Base-by-base conservation (phyloP, 64 coral and sea anemone species). In the Stichodactyla mertensii region DNA sequence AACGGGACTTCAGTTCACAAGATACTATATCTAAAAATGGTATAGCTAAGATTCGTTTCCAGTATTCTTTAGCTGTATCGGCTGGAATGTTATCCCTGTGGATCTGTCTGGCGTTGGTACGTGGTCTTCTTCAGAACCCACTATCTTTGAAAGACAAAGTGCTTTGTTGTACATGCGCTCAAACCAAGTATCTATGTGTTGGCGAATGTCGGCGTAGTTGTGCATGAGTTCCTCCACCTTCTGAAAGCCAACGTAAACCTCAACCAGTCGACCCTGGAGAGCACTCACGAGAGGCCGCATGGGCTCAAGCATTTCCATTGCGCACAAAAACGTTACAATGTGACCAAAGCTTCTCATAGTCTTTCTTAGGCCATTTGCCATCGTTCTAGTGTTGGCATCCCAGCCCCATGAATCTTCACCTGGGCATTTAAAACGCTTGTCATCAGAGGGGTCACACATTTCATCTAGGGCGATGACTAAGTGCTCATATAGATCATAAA, bases 141-240 rank as follows among this genome's bases (percentile, higher is more conserved):
- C 81, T 23, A 27, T 5, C 13, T 54, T 4, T 70, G 64, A 70
- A 79, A 79, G 77, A 53, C 77, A 79, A 2, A 83, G 81, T 55
- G 19, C 81, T 83, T 83, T 57, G 81, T 18, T 57, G 81, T 83
- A 83, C 52, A 83, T 83, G n/a, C 31, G 51, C 55, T 83, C 52
- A 57, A 55, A 83, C 81, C 81, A 83, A 83, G 55, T 26, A 83
- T 83, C 52, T 83, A 86, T 86, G 59, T 86, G 57, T 64, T 66
- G 24, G 55, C 55, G n/a, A 18, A 86, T 86, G 31, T 91, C 88
- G 80, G 61, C 80, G 80, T 80, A 86, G 71, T n/a, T 83, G 69
- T 86, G 67, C 84, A 86, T 91, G 83, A 91, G 71, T 28, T 86
- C 83, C 56, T 91, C 89, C 66, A 86, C 84, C 70, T 90, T 90